These are phyloP conservation scores for Ephestia elutella DNA, from an alignment of 1,140 invertebrate species.

Conservation along the genomic window DNA sequence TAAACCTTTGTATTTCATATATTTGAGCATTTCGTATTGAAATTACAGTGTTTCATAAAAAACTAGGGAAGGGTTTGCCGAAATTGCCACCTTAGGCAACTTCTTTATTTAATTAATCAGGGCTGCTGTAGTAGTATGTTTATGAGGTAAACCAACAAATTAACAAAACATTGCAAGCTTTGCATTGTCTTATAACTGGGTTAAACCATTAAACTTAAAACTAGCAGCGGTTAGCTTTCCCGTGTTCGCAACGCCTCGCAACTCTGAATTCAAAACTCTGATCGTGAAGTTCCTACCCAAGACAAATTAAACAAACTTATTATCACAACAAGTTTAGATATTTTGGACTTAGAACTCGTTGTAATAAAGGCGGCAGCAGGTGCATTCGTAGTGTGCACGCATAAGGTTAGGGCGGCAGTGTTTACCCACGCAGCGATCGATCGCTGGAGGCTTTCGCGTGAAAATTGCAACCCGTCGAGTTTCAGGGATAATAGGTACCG, in stretches of 20 bases:
- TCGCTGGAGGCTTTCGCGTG: slow-evolving; percentile 56
- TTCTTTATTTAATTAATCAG: not conserved
- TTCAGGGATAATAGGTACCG: slow-evolving; percentile 32
- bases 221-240: not conserved
- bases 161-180: not conserved
- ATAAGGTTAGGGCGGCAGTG: slow-evolving; percentile 57
- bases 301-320: slow-evolving; percentile 7
- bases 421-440: slow-evolving; percentile 68
- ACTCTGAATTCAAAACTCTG: slow-evolving; percentile 10
- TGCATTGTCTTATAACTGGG: slow-evolving; percentile 3
- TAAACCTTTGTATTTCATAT: no score
- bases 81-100: no score
- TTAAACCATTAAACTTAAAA: slow-evolving; percentile 4
- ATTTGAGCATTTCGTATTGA: no score
- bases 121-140: not conserved
- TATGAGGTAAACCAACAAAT: not conserved
- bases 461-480: slow-evolving; percentile 66
- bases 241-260: slow-evolving; percentile 3
- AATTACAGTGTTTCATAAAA: no score
- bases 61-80: no score
- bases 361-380: slow-evolving; percentile 22
- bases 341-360: slow-evolving; percentile 17
- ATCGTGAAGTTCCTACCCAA: slow-evolving; percentile 7
- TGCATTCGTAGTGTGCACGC: slow-evolving; percentile 28
- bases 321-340: not conserved